Conservation (phyloP, 2,888 invertebrate genomes). For the Heteromurus nitidus region DNA sequence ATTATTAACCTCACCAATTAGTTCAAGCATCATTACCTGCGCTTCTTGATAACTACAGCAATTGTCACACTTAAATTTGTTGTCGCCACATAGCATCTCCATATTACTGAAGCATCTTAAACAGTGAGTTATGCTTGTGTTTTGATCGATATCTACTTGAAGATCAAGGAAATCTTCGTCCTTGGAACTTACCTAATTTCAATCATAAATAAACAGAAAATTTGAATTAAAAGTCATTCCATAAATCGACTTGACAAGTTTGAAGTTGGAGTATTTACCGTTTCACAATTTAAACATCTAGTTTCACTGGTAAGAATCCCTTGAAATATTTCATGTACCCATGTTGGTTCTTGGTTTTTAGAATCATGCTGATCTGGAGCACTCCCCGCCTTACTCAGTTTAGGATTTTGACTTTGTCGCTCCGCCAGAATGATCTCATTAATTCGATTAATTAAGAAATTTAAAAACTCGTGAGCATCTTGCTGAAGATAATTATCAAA, state of each 20-base stretch:
- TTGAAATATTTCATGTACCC: conserved; percentile 99
- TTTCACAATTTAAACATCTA: conserved; percentile 99
- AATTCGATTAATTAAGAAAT: conserved; percentile 98
- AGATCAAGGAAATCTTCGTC: conserved; percentile 99
- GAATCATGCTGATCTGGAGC: conserved; percentile 55
- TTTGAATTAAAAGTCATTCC: not conserved
- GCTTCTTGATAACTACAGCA: conserved; percentile 99
- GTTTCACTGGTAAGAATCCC: conserved; percentile 99
- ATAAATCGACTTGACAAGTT: not conserved
- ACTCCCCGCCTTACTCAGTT: conserved; percentile 58
- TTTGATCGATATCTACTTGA: conserved; percentile 99
- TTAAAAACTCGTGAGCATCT: conserved; percentile 99
- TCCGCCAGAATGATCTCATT: conserved; percentile 97
- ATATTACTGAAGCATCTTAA: conserved; percentile 98
- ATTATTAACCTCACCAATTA: too few species aligned
- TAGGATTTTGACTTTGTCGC: conserved; percentile 77
- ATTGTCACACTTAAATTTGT: conserved; percentile 99
- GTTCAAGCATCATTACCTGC: too few species aligned
- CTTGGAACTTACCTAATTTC: conserved; percentile 87
- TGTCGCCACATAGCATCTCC: conserved; percentile 98
- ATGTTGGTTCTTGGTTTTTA: conserved; percentile 88
- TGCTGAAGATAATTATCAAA: conserved; percentile 99
- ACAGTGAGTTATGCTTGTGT: conserved; percentile 99
- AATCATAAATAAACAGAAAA: conserved; percentile 29
- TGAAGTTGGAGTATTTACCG: conserved; percentile 79